phyloP scores from a whole-genome alignment of 2,888 invertebrate genomes.

The Drosophila yooni region DNA sequence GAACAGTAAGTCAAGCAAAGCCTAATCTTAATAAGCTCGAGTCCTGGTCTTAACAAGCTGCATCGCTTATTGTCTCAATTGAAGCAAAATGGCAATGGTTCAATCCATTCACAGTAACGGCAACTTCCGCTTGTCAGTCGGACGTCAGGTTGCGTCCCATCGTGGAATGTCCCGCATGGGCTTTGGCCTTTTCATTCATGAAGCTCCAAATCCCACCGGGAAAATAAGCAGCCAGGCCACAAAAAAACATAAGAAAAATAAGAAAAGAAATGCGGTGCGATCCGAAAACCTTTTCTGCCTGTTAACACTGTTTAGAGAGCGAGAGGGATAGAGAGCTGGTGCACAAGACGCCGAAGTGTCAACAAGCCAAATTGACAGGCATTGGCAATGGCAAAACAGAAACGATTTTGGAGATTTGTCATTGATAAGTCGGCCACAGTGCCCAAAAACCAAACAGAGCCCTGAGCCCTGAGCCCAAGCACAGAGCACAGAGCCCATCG shows the following conservation, averaged over 20 bases:
- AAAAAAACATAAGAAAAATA: conserved; percentile 25
- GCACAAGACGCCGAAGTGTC: conserved; percentile 73
- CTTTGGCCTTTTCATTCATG: conserved; percentile 73
- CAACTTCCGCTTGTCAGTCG: conserved; percentile 76
- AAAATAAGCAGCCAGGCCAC: conserved; percentile 68
- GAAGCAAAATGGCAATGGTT: conserved; percentile 48
- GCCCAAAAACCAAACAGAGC: conserved; percentile 26
- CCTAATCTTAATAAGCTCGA: conserved; percentile 3
- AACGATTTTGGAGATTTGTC: conserved; percentile 81
- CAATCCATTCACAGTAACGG: conserved; percentile 37
- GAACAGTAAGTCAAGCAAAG: neutral
- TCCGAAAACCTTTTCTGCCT: conserved; percentile 58
- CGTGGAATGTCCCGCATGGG: conserved; percentile 47
- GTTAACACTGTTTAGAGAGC: conserved; percentile 8
- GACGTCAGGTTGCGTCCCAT: conserved; percentile 13
- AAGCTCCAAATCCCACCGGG: conserved; percentile 74
- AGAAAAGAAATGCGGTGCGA: conserved; percentile 55
- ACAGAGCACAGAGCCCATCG: conserved; percentile 1
- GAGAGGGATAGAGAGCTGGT: conserved; percentile 12
- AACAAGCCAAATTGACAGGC: conserved; percentile 78
- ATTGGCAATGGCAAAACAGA: conserved; percentile 66
- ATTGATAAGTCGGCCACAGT: conserved; percentile 76
- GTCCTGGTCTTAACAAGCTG: conserved; percentile 2
- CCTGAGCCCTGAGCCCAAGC: conserved; percentile 1
- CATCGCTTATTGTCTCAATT: conserved; percentile 68